These are phyloP conservation scores for Dendrolimus punctatus DNA, from an alignment of 1,140 invertebrate genomes.

Conservation along the genomic window DNA sequence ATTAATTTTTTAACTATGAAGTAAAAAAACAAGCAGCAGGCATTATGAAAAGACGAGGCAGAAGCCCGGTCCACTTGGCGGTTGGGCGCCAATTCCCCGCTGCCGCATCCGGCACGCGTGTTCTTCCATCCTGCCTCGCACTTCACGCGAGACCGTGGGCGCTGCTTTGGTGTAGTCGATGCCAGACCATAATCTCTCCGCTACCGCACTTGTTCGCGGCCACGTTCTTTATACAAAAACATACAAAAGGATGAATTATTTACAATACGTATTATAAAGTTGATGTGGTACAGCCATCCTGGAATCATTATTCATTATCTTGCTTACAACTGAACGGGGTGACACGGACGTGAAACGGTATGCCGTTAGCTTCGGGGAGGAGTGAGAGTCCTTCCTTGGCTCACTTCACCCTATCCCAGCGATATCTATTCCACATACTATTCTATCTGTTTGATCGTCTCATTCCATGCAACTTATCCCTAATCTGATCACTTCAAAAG, in stretches of 20 bases:
- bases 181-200: constrained; percentile 75
- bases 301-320: too few species aligned
- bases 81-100: constrained; percentile 79
- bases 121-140: constrained; percentile 79
- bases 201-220: constrained; percentile 84
- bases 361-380: too few species aligned
- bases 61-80: constrained; percentile 76
- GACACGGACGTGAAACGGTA: too few species aligned
- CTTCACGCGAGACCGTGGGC: constrained; percentile 2
- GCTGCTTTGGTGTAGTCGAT: constrained; percentile 2
- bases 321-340: too few species aligned
- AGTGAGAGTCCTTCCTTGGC: too few species aligned
- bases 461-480: too few species aligned
- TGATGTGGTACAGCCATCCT: background rate
- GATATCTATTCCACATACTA: too few species aligned
- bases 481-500: too few species aligned
- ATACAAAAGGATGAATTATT: background rate
- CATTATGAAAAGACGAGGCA: constrained; percentile 38
- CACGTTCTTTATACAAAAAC: constrained; percentile 71
- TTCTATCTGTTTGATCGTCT: too few species aligned
- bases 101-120: constrained; percentile 85
- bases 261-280: background rate
- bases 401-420: too few species aligned
- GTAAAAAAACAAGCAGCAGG: too few species aligned
- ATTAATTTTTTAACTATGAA: too few species aligned